Conservation (phyloP, 2,888 invertebrate species). For the Ariolimax columbianus region DNA sequence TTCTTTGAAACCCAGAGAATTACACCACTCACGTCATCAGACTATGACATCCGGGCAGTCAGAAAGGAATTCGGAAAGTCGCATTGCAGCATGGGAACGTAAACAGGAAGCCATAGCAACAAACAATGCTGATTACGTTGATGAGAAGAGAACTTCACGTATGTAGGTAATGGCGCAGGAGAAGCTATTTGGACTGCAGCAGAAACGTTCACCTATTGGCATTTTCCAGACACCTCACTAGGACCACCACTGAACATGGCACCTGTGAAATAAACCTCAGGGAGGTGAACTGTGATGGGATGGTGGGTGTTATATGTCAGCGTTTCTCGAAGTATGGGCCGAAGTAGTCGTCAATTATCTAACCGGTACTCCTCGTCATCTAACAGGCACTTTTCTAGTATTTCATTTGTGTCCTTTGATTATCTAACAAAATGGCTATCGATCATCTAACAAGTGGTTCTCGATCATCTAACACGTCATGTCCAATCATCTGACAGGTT, state of each 20-base stretch:
- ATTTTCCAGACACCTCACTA: slow-evolving; percentile 3
- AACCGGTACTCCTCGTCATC: no score
- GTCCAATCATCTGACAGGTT: no score
- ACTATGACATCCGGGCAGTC: neutral
- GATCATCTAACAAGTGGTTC: no score
- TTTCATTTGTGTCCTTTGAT: no score
- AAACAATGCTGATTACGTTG: slow-evolving; percentile 17
- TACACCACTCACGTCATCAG: no score
- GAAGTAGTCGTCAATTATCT: no score
- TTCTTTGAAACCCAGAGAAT: no score
- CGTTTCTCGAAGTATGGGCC: no score
- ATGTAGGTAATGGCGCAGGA: neutral
- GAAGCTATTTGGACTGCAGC: neutral
- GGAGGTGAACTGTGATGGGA: no score
- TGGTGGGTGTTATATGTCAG: neutral
- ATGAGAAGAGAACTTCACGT: slow-evolving; percentile 5
- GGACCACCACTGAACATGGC: slow-evolving; percentile 18
- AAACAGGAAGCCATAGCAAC: neutral
- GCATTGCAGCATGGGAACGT: neutral
- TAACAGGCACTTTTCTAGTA: no score
- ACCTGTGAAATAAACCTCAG: neutral
- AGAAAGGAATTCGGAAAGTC: neutral
- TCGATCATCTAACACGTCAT: no score
- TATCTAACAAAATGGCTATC: no score
- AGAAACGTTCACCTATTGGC: neutral